Evolutionary conservation across 2,113 vertebrate genomes (phyloP).

Genomic region (Heterocephalus glaber): DNA sequence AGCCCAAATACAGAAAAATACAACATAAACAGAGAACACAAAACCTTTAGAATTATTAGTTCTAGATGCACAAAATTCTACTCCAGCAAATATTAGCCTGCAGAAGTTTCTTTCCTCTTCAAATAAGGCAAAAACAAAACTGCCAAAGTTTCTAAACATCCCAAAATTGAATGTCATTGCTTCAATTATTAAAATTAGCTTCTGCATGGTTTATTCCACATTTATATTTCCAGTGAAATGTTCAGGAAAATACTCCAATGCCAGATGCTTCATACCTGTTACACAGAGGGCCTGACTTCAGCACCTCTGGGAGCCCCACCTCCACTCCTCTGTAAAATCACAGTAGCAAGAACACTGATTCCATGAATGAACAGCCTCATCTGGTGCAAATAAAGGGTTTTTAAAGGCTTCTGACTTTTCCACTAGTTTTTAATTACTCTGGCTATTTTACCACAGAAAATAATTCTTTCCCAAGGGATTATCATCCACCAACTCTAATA

Average conservation of each 20-base stretch:
- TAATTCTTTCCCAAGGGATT: not conserved
- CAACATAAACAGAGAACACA: not conserved
- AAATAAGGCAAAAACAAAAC: not conserved
- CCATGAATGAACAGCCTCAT: not conserved
- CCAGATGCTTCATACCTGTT: not conserved
- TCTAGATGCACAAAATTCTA: not conserved
- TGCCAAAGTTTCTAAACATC: not conserved
- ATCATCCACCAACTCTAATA: not conserved
- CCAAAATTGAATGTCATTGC: not conserved
- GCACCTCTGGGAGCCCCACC: not conserved
- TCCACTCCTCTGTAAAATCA: not conserved
- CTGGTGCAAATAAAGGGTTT: not conserved
- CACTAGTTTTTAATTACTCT: not conserved
- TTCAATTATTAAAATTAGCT: not conserved
- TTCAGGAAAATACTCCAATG: not conserved
- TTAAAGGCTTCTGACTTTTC: not conserved
- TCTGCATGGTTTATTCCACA: not conserved
- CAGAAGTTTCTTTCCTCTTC: not conserved
- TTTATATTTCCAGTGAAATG: not conserved
- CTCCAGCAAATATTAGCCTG: not conserved
- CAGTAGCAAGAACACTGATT: not conserved
- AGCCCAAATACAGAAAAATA: not conserved
- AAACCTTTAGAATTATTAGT: not conserved
- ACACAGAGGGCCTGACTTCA: fast-evolving
- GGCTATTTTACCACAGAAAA: not conserved